phyloP scores from a whole-genome alignment of 2,797 vertebrate species.

The Myotis findleyi region DNA sequence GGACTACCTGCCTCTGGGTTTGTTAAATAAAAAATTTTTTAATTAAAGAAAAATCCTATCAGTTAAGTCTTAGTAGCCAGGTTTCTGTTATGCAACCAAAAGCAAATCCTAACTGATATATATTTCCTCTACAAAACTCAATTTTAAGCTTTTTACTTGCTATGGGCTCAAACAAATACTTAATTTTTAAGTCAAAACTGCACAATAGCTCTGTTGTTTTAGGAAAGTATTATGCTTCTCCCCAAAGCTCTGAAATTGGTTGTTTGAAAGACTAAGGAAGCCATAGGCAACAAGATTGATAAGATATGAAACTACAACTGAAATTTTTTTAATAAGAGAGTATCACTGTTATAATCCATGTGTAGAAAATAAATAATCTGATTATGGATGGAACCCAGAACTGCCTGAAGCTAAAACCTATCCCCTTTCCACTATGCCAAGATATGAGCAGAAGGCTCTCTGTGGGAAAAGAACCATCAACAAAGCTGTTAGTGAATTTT shows the following conservation, averaged over 20 bases:
- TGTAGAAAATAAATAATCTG: conserved; percentile 29
- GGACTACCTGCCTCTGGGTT: neutral
- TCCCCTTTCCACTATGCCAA: neutral
- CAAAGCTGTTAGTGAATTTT: neutral
- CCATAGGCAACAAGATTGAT: neutral
- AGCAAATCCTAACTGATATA: neutral
- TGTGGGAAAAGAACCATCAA: neutral
- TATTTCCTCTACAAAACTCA: neutral
- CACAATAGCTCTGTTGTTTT: neutral
- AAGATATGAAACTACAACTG: neutral
- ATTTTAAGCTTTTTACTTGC: conserved; percentile 6
- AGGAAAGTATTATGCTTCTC: neutral
- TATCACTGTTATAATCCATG: neutral
- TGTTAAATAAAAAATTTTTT: neutral
- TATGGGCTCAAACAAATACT: neutral
- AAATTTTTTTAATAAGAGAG: neutral
- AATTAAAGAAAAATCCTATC: neutral
- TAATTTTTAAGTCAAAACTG: neutral
- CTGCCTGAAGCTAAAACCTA: neutral
- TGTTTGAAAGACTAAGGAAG: neutral
- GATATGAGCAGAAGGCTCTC: neutral
- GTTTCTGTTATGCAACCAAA: neutral
- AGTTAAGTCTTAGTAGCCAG: neutral
- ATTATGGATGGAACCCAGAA: conserved; percentile 17
- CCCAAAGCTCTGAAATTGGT: neutral